Base-by-base conservation (phyloP, 2,797 vertebrate genomes). In the Selene dorsalis region DNA sequence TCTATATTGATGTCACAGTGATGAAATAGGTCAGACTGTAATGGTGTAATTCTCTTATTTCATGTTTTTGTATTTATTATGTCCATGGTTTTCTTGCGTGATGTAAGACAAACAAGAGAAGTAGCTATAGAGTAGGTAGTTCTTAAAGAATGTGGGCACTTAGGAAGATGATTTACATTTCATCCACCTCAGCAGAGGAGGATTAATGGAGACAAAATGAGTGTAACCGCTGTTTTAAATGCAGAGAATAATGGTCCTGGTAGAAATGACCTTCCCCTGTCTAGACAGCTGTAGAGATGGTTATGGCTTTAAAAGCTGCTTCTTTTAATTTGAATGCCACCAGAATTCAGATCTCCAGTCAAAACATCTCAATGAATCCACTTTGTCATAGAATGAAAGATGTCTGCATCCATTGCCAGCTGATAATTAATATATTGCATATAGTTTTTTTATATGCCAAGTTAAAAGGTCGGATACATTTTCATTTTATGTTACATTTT, bases 211-310 rank as follows among this genome's bases (percentile, higher is more conserved):
- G 84, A 89, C 75, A 70, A 85, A 90, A 86, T 62, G 79, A 84
- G 83, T 73, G 79, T 80, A 85, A 72, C 84, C 73, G 83, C 74
- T 76, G 32, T 80, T 83, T 90, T 80, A 88, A 90, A 87, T 68
- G 72, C 43, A 69, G 74, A 83, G 81, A 88, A 84, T 81, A 90
- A 91, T 87, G 73, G 75, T 41, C 58, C 63, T 57, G 84, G 48
- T 77, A 63, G 80, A 79, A 80, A 84, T 77, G 74, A 91, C 90
- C 91, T 91, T 90, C 78, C 60, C 8, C 41, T 59, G 85, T 91
- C 91, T 90, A 89, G 88, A 92, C 91, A 43, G 83, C 80, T 84
- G 75, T 77, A 79, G 82, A 86, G 77, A 81, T 73, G 74, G 79
- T 66, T 43, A n/a, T 47, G 53, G 60, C 76, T 79, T 84, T 79